Base-by-base conservation (phyloP, 2,888 invertebrate genomes). In the Argyresthia goedartella region DNA sequence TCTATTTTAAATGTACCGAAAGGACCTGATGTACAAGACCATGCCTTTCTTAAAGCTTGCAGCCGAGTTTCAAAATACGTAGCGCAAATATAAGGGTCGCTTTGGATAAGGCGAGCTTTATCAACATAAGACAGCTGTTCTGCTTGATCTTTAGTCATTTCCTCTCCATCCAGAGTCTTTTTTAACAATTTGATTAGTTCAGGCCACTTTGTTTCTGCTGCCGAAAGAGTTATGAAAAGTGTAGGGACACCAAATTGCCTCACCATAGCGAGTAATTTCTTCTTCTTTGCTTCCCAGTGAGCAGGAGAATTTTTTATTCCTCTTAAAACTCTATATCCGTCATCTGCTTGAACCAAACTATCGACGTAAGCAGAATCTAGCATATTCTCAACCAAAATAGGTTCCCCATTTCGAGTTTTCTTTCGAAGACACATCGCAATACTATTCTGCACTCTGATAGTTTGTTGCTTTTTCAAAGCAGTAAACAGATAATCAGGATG, bases 81-180 rank as follows among this genome's bases (percentile, higher is more conserved):
- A 8, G 59, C 60, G 54, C 65, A 64, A 6, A 59, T 62, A 10
- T 60, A 59, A 3, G 62, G 63, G 43, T 64, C 63, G 8, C 49
- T 13, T 53, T 56, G 49, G 25, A 64, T 64, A 8, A 63, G 34
- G 8, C 56, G 46, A 0, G 56, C 53, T 48, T 62, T 62, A 44
- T 54, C 57, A 13, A 53, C 33, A 46, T 51, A 57, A 14, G 45
- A 3, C 34, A 55, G 13, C 15, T 52, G 14, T 41, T 45, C 43
- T 36, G 57, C 44, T 15, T 44, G n/a, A 2, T 4, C 10, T 10
- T 44, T 13, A 10, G 44, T 44, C 4, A 44, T 44, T 44, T 44
- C 13, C 9, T 44, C 15, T 56, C 44, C 56, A 44, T 56, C 56
- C 9, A 52, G 35, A 7, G 57, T 43, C n/a, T 57, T 46, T 46